Percentiles rank a stretch among this genome's conserved stretches.
These are phyloP conservation scores for Buceros bicornis DNA, from an alignment of 2,797 vertebrate genomes.

Conservation along the genomic window DNA sequence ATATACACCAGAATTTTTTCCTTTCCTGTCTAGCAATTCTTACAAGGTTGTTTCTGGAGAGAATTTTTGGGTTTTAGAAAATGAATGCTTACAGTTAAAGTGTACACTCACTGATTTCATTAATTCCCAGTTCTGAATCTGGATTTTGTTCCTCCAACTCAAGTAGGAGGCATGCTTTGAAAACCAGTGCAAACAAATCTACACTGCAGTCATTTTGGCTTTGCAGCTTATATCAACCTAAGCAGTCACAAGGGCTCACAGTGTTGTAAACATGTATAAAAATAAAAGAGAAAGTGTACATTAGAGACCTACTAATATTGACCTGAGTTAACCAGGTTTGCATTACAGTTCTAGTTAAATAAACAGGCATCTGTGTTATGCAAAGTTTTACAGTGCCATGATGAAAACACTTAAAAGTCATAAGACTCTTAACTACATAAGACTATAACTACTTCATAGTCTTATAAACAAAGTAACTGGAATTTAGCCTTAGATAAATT, in stretches of 20 bases:
- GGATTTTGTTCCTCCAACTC: background rate
- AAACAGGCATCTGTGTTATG: background rate
- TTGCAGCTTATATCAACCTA: background rate
- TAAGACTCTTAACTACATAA: no score
- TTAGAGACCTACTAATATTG: background rate
- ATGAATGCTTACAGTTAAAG: background rate
- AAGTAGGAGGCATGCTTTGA: background rate
- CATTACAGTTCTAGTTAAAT: background rate
- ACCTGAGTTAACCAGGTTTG: background rate
- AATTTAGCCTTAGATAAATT: constrained; percentile 1
- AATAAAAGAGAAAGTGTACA: background rate
- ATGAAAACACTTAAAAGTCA: background rate
- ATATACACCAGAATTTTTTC: background rate
- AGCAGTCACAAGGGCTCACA: background rate
- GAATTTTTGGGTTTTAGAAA: background rate
- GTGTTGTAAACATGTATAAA: background rate
- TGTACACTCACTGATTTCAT: accelerated
- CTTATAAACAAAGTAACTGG: background rate
- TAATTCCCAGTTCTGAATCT: background rate
- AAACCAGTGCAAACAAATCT: background rate
- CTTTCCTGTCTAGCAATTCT: background rate
- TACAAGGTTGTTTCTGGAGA: background rate
- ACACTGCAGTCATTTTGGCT: background rate
- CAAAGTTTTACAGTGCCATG: background rate
- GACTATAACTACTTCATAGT: background rate